Conservation (phyloP, 2,797 vertebrate species). For the Danio aesculapii region DNA sequence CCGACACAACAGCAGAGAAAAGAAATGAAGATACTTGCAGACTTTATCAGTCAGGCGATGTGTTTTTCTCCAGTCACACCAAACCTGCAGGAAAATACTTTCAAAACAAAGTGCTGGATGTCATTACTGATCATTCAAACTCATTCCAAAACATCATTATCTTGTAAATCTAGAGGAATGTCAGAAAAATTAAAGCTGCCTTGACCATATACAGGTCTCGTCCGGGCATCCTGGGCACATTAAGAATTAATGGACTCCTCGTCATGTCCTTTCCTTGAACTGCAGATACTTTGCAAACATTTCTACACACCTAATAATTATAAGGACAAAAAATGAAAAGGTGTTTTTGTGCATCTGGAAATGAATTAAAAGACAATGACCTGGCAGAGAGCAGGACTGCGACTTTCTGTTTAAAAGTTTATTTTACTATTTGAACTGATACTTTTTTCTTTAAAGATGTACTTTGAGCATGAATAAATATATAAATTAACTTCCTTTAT, state of each 20-base stretch:
- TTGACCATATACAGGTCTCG: background rate
- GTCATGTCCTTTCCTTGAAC: slow-evolving; percentile 24
- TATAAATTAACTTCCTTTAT: too few relatives aligned
- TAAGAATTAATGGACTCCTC: slow-evolving; percentile 22
- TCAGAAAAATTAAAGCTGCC: slow-evolving; percentile 17
- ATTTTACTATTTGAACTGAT: too few relatives aligned
- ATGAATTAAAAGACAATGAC: background rate
- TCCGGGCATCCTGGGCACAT: slow-evolving; percentile 16
- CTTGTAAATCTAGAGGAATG: slow-evolving; percentile 6
- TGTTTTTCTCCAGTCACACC: slow-evolving; percentile 20
- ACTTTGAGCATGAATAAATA: too few relatives aligned
- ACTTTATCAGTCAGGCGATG: slow-evolving; percentile 40
- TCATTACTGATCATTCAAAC: background rate
- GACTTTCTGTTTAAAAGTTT: too few relatives aligned
- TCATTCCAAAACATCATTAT: slow-evolving; percentile 27
- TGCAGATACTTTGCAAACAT: slow-evolving; percentile 8
- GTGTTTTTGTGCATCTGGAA: background rate
- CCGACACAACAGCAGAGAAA: slow-evolving; percentile 42
- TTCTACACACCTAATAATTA: background rate
- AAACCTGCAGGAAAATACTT: background rate
- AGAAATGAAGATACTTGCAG: slow-evolving; percentile 23
- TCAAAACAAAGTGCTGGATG: background rate
- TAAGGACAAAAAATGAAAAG: background rate
- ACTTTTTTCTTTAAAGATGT: too few relatives aligned
- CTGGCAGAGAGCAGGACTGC: too few relatives aligned